Conservation (phyloP, 1,140 invertebrate species). For the Andricus grossulariae region DNA sequence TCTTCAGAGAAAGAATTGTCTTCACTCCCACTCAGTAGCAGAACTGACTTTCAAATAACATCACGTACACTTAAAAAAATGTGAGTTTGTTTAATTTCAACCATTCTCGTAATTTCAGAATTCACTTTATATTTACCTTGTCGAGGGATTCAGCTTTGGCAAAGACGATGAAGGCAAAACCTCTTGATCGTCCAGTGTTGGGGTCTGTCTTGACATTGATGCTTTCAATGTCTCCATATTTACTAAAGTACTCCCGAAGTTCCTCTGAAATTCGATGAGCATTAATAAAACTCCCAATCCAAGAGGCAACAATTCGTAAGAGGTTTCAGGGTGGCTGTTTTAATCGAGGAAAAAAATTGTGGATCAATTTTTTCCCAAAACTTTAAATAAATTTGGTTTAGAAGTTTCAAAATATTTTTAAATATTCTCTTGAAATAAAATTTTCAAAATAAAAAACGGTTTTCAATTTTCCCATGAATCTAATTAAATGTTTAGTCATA, state of each 20-base stretch:
- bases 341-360: no score
- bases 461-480: no score
- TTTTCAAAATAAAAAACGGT: no score
- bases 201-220: slow-evolving; percentile 96
- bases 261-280: slow-evolving; percentile 86
- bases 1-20: slow-evolving; percentile 57
- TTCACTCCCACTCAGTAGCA: slow-evolving; percentile 72
- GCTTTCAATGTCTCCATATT: slow-evolving; percentile 94
- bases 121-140: slow-evolving; percentile 79
- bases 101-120: slow-evolving; percentile 31
- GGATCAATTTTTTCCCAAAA: no score
- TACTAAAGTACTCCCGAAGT: slow-evolving; percentile 91
- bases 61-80: slow-evolving; percentile 52
- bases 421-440: no score
- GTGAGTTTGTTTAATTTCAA: slow-evolving; percentile 36
- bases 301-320: slow-evolving; percentile 52
- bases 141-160: slow-evolving; percentile 91
- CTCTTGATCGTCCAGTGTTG: slow-evolving; percentile 90
- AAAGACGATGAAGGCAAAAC: slow-evolving; percentile 97
- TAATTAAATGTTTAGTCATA: no score
- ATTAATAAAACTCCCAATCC: slow-evolving; percentile 60
- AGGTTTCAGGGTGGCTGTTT: no score
- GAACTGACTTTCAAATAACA: slow-evolving; percentile 67
- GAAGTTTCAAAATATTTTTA: no score
- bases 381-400: no score